These are phyloP conservation scores for Tenthredo distinguenda DNA, from an alignment of 2,888 invertebrate genomes.

Conservation along the genomic window DNA sequence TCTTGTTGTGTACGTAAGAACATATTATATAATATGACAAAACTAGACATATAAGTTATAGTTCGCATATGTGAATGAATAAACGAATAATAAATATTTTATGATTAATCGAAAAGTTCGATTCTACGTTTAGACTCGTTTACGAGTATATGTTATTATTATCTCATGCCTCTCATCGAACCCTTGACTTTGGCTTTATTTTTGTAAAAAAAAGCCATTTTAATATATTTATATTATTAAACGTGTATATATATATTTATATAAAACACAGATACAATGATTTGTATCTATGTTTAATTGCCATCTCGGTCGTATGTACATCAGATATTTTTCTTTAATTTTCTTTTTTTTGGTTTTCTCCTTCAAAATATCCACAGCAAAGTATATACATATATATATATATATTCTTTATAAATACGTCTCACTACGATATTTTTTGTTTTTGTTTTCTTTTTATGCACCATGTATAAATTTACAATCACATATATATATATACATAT, in stretches of 20 bases:
- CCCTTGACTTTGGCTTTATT: background rate
- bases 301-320: conserved; percentile 23
- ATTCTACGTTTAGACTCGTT: conserved; percentile 35
- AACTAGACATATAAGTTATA: conserved; percentile 47
- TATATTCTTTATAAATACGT: conserved; percentile 19
- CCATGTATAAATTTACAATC: conserved; percentile 31
- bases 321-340: background rate
- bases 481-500: conserved; percentile 6
- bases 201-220: conserved; percentile 1
- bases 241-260: conserved; percentile 40
- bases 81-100: conserved; percentile 63
- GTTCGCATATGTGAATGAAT: conserved; percentile 60
- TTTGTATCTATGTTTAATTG: background rate
- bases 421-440: conserved; percentile 6
- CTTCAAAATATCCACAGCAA: conserved; percentile 20
- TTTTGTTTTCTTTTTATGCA: conserved; percentile 18
- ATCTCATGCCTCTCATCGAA: conserved; percentile 3
- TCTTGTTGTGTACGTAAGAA: background rate
- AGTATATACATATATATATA: conserved; percentile 25
- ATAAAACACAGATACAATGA: conserved; percentile 15
- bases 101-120: conserved; percentile 23
- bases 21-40: conserved; percentile 31
- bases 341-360: background rate
- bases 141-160: conserved; percentile 53
- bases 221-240: background rate